Conservation (phyloP, 2,888 invertebrate genomes). For the Platycnemis pennipes region DNA sequence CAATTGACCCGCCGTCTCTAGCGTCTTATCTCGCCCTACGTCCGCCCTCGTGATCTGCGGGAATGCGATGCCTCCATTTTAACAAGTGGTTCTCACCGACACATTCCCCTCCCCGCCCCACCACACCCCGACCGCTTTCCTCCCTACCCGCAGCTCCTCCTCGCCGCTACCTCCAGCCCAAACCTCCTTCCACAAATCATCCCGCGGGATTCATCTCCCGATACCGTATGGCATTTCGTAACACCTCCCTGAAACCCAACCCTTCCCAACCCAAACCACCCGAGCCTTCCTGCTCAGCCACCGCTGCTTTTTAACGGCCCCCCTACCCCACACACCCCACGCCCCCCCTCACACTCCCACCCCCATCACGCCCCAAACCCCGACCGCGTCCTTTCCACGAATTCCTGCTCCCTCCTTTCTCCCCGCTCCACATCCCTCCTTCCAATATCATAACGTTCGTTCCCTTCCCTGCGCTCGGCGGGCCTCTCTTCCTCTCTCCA, state of each 20-base stretch:
- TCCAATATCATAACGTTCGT: background rate
- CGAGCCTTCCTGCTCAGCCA: background rate
- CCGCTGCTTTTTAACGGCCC: background rate
- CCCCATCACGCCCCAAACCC: background rate
- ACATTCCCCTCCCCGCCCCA: background rate
- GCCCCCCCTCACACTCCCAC: background rate
- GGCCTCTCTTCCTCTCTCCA: background rate
- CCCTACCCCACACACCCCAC: background rate
- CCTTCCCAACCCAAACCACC: background rate
- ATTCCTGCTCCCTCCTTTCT: background rate
- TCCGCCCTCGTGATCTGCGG: background rate
- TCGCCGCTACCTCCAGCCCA: background rate
- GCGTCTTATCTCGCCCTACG: background rate
- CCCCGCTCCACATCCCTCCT: background rate
- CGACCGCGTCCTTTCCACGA: background rate
- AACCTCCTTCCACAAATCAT: background rate
- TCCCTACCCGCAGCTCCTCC: background rate
- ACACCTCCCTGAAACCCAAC: background rate
- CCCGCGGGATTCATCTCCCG: slow-evolving; percentile 33
- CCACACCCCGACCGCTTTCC: background rate
- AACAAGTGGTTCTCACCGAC: slow-evolving; percentile 4
- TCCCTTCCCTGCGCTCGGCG: background rate
- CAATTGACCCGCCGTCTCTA: background rate
- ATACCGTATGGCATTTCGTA: slow-evolving; percentile 2
- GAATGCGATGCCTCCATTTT: background rate